Base-by-base conservation (phyloP, 2,113 vertebrate species). In the Chrysemys picta region DNA sequence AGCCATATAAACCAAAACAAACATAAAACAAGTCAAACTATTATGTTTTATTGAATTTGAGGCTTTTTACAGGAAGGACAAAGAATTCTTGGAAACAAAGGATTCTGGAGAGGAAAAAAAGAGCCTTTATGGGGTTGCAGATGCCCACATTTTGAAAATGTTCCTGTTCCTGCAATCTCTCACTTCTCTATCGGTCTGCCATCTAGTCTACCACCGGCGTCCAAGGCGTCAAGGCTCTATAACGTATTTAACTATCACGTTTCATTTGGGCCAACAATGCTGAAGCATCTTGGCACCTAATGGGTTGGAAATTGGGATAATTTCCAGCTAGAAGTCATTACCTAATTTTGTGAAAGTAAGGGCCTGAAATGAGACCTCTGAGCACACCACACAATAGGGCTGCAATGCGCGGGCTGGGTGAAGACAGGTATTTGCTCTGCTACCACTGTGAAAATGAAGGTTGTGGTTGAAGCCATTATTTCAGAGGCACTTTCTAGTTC, bases 401-500 rank as follows among this genome's bases (percentile, higher is more conserved):
- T 45, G 86, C 0, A 0, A 27, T 0, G 12, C 21, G 4, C 24
- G 82, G 89, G 50, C 85, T 86, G 12, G 65, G 62, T 0, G 3
- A 82, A 89, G 94, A 79, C 83, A 52, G 57, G 45, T 95, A 82
- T 97, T 97, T 93, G 45, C 89, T 94, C 88, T 50, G 89, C 89
- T 62, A 9, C 94, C 87, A 75, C 96, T 94, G 96, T 69, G 95
- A 97, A 96, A 97, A 97, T 97, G 92, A 97, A 80, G 88, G 83
- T 1, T 82, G 89, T 38, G 19, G 91, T 85, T 54, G 86, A 94
- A 85, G 91, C 88, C 95, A 85, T 97, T 94, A 95, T 88, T 94
- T 89, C 89, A 0, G 0, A 94, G 85, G 94, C 91, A 93, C 94
- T 97, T 97, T 91, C 91, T 85, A 62, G 75, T 65, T 87, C 93